These are phyloP conservation scores for Macrotis lagotis DNA, from an alignment of 2,113 vertebrate genomes.

Conservation along the genomic window DNA sequence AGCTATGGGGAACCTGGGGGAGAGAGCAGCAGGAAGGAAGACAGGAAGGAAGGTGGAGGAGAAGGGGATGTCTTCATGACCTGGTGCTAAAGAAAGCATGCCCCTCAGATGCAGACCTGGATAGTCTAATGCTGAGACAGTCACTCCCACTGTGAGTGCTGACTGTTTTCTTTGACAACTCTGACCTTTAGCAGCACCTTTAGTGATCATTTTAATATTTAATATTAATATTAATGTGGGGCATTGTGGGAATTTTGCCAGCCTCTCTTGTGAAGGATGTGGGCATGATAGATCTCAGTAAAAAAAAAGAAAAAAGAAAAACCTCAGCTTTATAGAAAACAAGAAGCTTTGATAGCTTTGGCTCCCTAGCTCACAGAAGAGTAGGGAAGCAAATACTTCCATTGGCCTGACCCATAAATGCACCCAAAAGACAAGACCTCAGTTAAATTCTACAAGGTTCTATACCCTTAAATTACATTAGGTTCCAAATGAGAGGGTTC, in stretches of 20 bases:
- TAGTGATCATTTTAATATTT: background rate
- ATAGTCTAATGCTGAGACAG: background rate
- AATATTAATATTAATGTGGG: background rate
- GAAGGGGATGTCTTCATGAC: background rate
- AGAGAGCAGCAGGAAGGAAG: background rate
- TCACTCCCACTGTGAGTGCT: background rate
- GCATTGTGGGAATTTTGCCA: background rate
- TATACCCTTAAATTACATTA: too few species aligned
- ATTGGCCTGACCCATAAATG: background rate
- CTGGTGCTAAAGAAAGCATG: background rate
- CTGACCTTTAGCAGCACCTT: background rate
- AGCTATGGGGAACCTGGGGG: background rate
- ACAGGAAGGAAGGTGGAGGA: background rate
- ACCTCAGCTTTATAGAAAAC: background rate
- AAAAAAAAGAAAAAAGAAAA: background rate
- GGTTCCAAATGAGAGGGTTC: too few species aligned
- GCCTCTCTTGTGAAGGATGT: background rate
- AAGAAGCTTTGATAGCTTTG: background rate
- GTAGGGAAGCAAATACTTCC: background rate
- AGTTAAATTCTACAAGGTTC: background rate
- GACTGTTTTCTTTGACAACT: background rate
- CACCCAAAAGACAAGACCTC: background rate
- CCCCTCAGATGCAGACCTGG: background rate
- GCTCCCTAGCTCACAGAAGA: background rate
- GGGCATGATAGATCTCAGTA: background rate